Percentiles rank a stretch among this genome's conserved stretches.
phyloP scores from a whole-genome alignment of 2,113 vertebrate species.

The Zosterops pallidus region DNA sequence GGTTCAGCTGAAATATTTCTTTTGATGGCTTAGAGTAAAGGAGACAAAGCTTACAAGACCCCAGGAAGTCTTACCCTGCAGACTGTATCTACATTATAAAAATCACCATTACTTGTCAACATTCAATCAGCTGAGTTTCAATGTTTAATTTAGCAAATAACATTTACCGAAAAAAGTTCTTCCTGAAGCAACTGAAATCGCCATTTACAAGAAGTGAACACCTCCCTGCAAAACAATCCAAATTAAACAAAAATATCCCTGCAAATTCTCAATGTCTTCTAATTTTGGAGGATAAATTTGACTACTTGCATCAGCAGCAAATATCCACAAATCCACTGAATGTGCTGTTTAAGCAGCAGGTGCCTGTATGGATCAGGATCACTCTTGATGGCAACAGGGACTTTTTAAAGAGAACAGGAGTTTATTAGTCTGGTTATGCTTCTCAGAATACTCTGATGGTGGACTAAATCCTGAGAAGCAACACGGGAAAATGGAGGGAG shows the following conservation, averaged over 20 bases:
- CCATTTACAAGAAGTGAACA: neutral
- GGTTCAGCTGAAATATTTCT: neutral
- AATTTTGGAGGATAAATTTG: neutral
- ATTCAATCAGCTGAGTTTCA: neutral
- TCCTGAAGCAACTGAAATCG: neutral
- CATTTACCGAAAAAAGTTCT: neutral
- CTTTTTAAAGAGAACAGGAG: neutral
- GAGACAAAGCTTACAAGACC: neutral
- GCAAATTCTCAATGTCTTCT: neutral
- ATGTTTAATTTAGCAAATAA: neutral
- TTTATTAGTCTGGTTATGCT: neutral
- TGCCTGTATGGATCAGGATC: neutral
- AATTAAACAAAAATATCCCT: neutral
- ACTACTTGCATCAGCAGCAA: neutral
- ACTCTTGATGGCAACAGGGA: neutral
- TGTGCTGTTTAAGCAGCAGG: rapidly evolving
- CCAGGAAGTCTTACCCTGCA: neutral
- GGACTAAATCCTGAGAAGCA: neutral
- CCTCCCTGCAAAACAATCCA: neutral
- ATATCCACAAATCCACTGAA: neutral
- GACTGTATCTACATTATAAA: neutral
- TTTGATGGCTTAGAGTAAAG: neutral
- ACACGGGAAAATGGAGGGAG: neutral
- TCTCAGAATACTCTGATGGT: neutral
- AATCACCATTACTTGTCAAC: neutral